Evolutionary conservation across 2,888 invertebrate species (phyloP), one percentile per base, ranked within the genome.

Genomic region (Drosophila recens): DNA sequence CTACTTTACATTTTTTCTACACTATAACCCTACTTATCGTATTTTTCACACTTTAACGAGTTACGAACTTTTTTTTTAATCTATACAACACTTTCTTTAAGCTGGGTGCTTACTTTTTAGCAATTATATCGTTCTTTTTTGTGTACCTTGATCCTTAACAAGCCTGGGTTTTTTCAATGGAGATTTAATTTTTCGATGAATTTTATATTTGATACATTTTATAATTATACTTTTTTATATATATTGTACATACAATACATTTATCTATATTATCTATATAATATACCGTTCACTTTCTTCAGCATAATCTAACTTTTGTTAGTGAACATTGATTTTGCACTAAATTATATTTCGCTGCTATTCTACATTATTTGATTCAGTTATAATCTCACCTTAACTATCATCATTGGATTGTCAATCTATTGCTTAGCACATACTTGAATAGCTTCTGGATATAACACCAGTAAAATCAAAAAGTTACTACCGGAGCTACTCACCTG

Each of bases 391-490:
- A 53, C 58, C 56, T 61, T 58, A 54, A 42, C 62, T 48, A 56
- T 49, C 48, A 45, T 62, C 17, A 27, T 20, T 53, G 48, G 43
- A 51, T 20, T 49, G 51, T 58, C 49, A 52, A 53, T 46, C 59
- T 51, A 46, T 48, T 64, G 27, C 54, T 45, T 49, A 81, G 57
- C 68, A 75, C 71, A 75, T 61, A 69, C 65, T 62, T 68, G n/a
- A 51, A 38, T 64, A 53, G 66, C 77, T 58, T 68, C 68, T 76
- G 62, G 87, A 72, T 68, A 66, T 67, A 67, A 63, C 70, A 70
- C 71, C 89, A 87, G 87, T 82, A 76, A 89, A 89, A 85, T 89
- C 82, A 74, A 82, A 87, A 87, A 81, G 82, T 84, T 85, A 72
- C 69, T 58, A 43, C 46, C 34, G 15, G 10, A 58, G 66, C 63